Conservation (phyloP, 2,888 invertebrate genomes). For the Cryptops parisi region DNA sequence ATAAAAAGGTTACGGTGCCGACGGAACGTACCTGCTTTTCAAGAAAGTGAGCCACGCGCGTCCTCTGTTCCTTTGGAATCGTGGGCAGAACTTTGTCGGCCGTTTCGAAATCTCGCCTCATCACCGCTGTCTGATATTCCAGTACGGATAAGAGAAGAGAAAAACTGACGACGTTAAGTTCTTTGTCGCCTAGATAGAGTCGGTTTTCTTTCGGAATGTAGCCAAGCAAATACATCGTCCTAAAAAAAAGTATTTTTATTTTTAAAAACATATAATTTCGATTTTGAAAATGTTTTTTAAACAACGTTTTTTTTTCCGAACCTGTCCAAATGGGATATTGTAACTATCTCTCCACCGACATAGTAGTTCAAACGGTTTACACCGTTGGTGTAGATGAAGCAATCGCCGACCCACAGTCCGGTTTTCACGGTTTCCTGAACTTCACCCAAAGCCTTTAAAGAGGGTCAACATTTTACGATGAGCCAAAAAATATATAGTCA, state of each 20-base stretch:
- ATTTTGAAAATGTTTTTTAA: too few species aligned
- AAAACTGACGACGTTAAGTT: conserved; percentile 88
- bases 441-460: conserved; percentile 57
- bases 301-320: neutral
- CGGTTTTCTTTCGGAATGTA: conserved; percentile 93
- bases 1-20: too few species aligned
- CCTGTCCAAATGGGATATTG: conserved; percentile 89
- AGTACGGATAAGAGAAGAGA: conserved; percentile 71
- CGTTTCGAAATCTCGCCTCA: conserved; percentile 91
- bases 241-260: conserved; percentile 22
- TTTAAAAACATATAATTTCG: neutral
- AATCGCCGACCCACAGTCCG: conserved; percentile 96
- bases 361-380: conserved; percentile 97
- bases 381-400: conserved; percentile 97
- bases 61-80: conserved; percentile 90
- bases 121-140: conserved; percentile 99
- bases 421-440: conserved; percentile 85
- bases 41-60: conserved; percentile 93
- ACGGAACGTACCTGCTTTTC: conserved; percentile 73
- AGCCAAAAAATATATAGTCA: conserved; percentile 21
- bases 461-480: too few species aligned
- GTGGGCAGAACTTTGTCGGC: conserved; percentile 89
- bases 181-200: conserved; percentile 93
- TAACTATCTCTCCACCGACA: conserved; percentile 98
- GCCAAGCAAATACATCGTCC: conserved; percentile 91